Percentiles rank a stretch among this genome's conserved stretches.
Conservation (phyloP, 2,888 invertebrate genomes). For the Auanema sp. region DNA sequence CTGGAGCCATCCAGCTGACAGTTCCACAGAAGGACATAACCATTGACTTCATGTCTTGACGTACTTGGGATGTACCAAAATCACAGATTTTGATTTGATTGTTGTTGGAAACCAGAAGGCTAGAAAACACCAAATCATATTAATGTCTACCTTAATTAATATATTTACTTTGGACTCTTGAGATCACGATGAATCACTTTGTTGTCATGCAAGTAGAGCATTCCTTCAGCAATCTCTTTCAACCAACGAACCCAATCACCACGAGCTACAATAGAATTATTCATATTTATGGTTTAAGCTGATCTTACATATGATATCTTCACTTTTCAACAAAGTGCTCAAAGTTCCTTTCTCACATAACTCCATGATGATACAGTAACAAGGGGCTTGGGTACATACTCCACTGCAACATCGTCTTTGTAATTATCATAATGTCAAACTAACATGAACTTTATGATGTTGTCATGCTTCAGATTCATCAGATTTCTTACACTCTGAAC, state of each 20-base stretch:
- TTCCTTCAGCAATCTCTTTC: slow-evolving; percentile 90
- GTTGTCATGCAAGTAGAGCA: slow-evolving; percentile 91
- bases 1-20: slow-evolving; percentile 91
- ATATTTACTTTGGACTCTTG: slow-evolving; percentile 96
- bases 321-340: slow-evolving; percentile 79
- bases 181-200: slow-evolving; percentile 97
- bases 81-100: slow-evolving; percentile 87
- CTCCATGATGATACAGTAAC: slow-evolving; percentile 96
- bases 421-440: slow-evolving; percentile 35
- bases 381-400: slow-evolving; percentile 87
- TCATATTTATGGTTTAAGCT: neutral
- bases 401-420: slow-evolving; percentile 72
- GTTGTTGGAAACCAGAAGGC: slow-evolving; percentile 67
- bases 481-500: slow-evolving; percentile 85
- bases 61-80: slow-evolving; percentile 81
- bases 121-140: no score
- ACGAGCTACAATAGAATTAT: neutral
- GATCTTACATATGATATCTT: slow-evolving; percentile 23
- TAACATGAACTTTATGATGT: slow-evolving; percentile 82
- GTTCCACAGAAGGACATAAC: slow-evolving; percentile 98
- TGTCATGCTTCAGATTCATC: slow-evolving; percentile 88
- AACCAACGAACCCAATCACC: slow-evolving; percentile 69
- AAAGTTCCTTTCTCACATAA: slow-evolving; percentile 93
- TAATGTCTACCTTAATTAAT: neutral
- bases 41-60: slow-evolving; percentile 67